phyloP scores from a whole-genome alignment of 2,113 vertebrate species.

The Cariama cristata region DNA sequence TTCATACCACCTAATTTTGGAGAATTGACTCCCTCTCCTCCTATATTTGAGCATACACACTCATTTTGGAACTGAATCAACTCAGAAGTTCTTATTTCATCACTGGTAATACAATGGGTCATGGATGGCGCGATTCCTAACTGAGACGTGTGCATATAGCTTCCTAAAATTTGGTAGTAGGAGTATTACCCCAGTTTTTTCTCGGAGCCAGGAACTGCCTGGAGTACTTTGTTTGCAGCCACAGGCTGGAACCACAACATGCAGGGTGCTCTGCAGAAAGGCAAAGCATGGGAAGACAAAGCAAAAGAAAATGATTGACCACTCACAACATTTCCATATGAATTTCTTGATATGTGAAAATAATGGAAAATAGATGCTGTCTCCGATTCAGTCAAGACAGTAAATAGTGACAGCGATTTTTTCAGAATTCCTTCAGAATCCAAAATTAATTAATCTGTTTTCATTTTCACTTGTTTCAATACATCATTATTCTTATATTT shows the following conservation, averaged over 20 bases:
- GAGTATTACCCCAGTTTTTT: background rate
- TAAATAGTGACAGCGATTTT: background rate
- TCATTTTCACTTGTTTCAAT: background rate
- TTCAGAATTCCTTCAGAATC: background rate
- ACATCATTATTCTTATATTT: background rate
- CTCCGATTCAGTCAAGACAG: background rate
- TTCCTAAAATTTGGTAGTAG: background rate
- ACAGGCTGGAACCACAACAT: fast-evolving
- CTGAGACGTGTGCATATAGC: background rate
- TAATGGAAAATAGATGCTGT: background rate
- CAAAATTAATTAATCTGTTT: background rate
- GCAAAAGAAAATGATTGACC: background rate
- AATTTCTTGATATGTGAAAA: background rate
- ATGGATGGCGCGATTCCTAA: background rate
- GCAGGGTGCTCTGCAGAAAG: background rate
- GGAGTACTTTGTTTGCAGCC: background rate
- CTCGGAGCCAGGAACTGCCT: background rate
- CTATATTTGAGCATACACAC: background rate
- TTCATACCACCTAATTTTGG: background rate
- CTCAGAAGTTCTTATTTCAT: background rate
- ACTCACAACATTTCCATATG: fast-evolving
- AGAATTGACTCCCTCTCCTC: background rate
- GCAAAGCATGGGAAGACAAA: background rate
- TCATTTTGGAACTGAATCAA: background rate
- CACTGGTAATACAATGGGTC: background rate